Conservation (phyloP, 2,113 vertebrate species). For the Leptobrachium ailaonicum region DNA sequence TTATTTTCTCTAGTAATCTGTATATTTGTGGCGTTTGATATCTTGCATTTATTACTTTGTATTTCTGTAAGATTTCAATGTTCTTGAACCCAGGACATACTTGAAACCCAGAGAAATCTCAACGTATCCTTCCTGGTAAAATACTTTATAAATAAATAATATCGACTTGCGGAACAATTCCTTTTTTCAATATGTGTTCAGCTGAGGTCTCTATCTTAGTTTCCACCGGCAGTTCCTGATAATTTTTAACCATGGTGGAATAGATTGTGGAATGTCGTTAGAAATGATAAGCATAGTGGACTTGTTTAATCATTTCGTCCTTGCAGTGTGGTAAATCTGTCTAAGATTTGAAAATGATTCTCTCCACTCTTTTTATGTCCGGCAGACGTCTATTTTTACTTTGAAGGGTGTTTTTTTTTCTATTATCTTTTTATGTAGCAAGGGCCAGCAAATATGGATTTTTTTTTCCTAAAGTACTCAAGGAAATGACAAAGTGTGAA, state of each 20-base stretch:
- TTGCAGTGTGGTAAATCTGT: background rate
- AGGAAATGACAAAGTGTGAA: background rate
- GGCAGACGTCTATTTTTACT: conserved; percentile 8
- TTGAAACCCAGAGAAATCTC: too few species aligned
- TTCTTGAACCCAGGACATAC: too few species aligned
- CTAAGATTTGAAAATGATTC: conserved; percentile 21
- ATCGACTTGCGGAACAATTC: too few species aligned
- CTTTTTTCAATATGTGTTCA: background rate
- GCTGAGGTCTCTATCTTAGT: background rate
- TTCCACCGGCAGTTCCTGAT: background rate
- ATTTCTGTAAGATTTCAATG: too few species aligned
- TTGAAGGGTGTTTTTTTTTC: background rate
- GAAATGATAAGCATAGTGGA: background rate
- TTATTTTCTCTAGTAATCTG: too few species aligned
- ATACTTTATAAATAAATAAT: too few species aligned
- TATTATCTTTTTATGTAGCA: conserved; percentile 9
- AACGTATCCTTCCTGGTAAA: too few species aligned
- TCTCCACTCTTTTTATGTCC: background rate
- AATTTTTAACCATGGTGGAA: background rate
- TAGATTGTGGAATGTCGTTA: conserved; percentile 8
- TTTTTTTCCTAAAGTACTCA: background rate
- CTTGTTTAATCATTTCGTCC: conserved; percentile 7
- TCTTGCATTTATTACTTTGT: too few species aligned
- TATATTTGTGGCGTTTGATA: too few species aligned
- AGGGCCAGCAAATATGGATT: background rate